Evolutionary conservation across 2,888 invertebrate species (phyloP).

Genomic region (Junonia oenone): DNA sequence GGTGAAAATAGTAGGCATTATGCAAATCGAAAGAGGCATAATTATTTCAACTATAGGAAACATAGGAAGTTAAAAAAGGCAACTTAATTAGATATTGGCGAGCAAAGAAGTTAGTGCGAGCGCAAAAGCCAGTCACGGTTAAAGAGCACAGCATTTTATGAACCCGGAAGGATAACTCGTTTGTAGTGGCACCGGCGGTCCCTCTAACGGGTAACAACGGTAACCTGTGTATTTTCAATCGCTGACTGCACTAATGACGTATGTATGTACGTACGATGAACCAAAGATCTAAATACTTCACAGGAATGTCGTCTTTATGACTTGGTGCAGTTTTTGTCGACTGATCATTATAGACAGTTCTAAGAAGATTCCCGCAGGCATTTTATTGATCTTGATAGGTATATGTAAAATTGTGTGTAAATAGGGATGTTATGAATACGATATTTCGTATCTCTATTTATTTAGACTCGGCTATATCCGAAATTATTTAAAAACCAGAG

Average conservation of each 20-base stretch:
- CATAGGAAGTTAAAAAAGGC: background rate
- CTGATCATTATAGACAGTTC: background rate
- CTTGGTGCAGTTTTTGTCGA: background rate
- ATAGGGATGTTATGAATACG: no score
- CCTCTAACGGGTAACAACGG: constrained; percentile 45
- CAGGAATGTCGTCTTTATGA: background rate
- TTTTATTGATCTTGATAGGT: no score
- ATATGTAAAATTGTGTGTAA: no score
- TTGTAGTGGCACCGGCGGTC: constrained; percentile 35
- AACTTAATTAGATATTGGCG: background rate
- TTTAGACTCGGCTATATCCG: no score
- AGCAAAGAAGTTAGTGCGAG: background rate
- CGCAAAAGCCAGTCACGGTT: constrained; percentile 26
- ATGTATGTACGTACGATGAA: constrained; percentile 4
- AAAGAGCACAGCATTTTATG: constrained; percentile 23
- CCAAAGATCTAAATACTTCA: constrained; percentile 6
- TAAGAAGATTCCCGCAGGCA: background rate
- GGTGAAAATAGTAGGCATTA: no score
- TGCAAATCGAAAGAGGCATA: no score
- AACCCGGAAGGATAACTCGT: constrained; percentile 40
- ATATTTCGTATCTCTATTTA: no score
- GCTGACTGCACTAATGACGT: constrained; percentile 39
- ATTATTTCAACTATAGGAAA: background rate
- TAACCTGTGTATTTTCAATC: constrained; percentile 43
- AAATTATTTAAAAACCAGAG: no score